Evolutionary conservation across 2,113 vertebrate genomes (phyloP).

Genomic region (Dicentrarchus labrax): DNA sequence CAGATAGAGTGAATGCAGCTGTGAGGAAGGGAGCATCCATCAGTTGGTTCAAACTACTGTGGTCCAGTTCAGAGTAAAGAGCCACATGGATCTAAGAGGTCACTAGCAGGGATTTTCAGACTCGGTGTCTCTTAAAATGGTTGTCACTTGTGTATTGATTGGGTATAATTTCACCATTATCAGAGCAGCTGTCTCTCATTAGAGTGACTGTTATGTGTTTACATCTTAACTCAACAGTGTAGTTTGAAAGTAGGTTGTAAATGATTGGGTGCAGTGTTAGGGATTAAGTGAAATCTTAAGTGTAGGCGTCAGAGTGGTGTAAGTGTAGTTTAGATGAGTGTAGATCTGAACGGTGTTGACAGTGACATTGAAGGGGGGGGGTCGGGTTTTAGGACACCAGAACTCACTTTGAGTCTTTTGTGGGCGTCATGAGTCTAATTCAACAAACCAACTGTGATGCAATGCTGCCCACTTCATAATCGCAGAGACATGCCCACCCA

Average conservation of each 20-base stretch:
- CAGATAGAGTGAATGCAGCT: neutral
- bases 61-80: neutral
- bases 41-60: neutral
- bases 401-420: slow-evolving; percentile 30
- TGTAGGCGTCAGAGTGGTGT: slow-evolving; percentile 18
- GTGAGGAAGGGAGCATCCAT: neutral
- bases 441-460: slow-evolving; percentile 37
- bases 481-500: slow-evolving; percentile 37
- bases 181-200: slow-evolving; percentile 6
- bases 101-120: neutral
- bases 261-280: slow-evolving; percentile 5
- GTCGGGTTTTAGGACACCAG: neutral
- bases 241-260: slow-evolving; percentile 9
- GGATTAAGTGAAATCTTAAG: slow-evolving; percentile 41
- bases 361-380: neutral
- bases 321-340: neutral
- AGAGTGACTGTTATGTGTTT: neutral
- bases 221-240: neutral
- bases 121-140: neutral
- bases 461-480: slow-evolving; percentile 45
- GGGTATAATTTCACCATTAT: neutral
- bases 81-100: neutral
- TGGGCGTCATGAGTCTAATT: slow-evolving; percentile 24
- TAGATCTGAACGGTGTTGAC: slow-evolving; percentile 21
- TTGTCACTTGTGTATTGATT: slow-evolving; percentile 1